Evolutionary conservation across 2,113 vertebrate species (phyloP), one percentile per base, ranked within the genome.

Genomic region (Ammodytes dubius): DNA sequence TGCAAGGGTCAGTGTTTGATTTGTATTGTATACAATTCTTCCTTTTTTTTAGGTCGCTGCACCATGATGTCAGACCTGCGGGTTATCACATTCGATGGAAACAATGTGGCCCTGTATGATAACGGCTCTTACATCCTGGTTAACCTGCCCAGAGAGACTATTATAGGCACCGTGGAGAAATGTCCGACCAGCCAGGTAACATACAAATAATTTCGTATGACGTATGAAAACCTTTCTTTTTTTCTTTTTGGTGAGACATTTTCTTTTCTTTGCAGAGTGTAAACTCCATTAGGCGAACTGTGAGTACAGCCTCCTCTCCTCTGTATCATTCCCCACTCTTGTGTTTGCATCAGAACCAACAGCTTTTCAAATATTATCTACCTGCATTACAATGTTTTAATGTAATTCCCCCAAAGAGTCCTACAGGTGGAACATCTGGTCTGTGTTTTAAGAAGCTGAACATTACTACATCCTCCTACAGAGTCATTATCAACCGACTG

Each of bases 371-470:
- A 53, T 43, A 14, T 12, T 40, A 17, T 76, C 14, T 70, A 59
- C 5, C 47, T 46, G 61, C 1, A 8, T 42, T n/a, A 15, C 1
- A 27, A 43, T 60, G 65, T 35, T 74, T 43, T 56, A 49, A 77
- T 76, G 70, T 64, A 6, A 10, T n/a, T 79, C 50, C 13, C 77
- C 12, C n/a, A 9, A 47, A 99, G 98, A 95, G 93, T 87, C 94
- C 96, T 17, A 94, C 96, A 79, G 96, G 96, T 87, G 96, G 95
- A 86, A 96, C 96, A 58, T 97, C 96, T 65, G 97, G 97, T 43
- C 95, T 99, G 76, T 99, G 98, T 91, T 99, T 99, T 91, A 99
- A 96, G 88, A 99, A 97, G 90, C 90, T 99, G 84, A 99, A 99
- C 90, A 95, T 99, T 72, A 98, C 97, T 59, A 97, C 96, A 79